Evolutionary conservation across 37 sponge, comb jelly and placozoan species (phyloP), one percentile per base, ranked within the genome.

Genomic region (Tethya wilhelma): DNA sequence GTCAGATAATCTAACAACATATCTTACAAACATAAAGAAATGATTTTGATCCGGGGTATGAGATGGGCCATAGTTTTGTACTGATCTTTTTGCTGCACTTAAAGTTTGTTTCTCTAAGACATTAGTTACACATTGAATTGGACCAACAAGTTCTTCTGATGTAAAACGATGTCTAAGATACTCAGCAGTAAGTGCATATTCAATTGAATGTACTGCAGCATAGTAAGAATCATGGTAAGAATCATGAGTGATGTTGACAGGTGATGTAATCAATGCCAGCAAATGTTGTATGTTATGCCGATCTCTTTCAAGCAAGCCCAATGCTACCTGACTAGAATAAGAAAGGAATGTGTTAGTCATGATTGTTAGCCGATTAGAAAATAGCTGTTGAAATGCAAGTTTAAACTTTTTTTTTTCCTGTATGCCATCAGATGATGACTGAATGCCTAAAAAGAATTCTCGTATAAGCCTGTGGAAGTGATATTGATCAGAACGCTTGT

Each of bases 381-480:
- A 64, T 0, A 74, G 25, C 5, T 0, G 4, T 34, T 67, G 57
- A 64, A 83, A 83, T 14, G 30, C 40, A 46, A 46, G 43, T 46
- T 9, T 25, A 74, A 74, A 74, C 20, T 30, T 26, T 38, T 44
- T 2, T 64, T 4, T 9, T 22, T 65, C 74, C 34, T 2, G 9
- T 23, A 44, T 7, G 11, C 46, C 32, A 26, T 38, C 57, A 58
- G 17, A 25, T 37, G 22, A 11, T 34, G 20, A 29, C 29, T 80
- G 68, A 68, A 55, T 33, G 30, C 23, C 25, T 31, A 38, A 4
- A 25, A 80, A 80, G 31, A 53, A 83, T 23, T 46, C 55, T 44
- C 37, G n/a, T 2, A 83, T 63, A 29, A 83, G 67, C 23, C 55
- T 29, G 40, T 83, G 84, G 45, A 74, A 83, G 29, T 64, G 74